These are phyloP conservation scores for Bimastos eiseni DNA, from an alignment of 2,888 invertebrate species.

Conservation along the genomic window DNA sequence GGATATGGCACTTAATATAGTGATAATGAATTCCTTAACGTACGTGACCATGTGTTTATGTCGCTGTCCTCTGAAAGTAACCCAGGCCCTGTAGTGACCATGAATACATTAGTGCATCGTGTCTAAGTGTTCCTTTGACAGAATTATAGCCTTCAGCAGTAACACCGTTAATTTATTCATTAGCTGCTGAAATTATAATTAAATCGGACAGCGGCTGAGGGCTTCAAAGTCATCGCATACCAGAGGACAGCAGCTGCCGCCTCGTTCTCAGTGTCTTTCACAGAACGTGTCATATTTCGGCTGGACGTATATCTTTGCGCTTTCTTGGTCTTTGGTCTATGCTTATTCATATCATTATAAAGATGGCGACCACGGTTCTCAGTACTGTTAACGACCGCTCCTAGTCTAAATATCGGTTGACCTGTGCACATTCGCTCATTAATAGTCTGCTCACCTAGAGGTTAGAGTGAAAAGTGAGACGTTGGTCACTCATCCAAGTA, in stretches of 20 bases:
- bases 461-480: not conserved
- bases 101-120: not conserved
- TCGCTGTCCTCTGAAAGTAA: not conserved
- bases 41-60: not conserved
- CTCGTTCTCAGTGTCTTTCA: not conserved
- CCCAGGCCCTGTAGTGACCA: not conserved
- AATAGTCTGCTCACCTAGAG: not conserved
- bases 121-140: not conserved
- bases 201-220: not conserved
- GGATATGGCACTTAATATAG: not conserved
- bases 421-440: not conserved
- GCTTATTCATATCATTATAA: not conserved
- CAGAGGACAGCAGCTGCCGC: not conserved
- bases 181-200: not conserved
- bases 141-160: not conserved
- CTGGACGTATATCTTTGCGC: not conserved
- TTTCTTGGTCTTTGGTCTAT: not conserved
- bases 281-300: not conserved
- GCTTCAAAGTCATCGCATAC: not conserved
- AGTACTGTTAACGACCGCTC: not conserved
- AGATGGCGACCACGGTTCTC: not conserved
- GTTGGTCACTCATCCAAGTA: not conserved
- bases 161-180: not conserved
- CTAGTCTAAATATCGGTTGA: slow-evolving; percentile 4
- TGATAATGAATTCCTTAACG: not conserved